phyloP scores from a whole-genome alignment of 2,113 vertebrate species.

The Siniperca knerii region DNA sequence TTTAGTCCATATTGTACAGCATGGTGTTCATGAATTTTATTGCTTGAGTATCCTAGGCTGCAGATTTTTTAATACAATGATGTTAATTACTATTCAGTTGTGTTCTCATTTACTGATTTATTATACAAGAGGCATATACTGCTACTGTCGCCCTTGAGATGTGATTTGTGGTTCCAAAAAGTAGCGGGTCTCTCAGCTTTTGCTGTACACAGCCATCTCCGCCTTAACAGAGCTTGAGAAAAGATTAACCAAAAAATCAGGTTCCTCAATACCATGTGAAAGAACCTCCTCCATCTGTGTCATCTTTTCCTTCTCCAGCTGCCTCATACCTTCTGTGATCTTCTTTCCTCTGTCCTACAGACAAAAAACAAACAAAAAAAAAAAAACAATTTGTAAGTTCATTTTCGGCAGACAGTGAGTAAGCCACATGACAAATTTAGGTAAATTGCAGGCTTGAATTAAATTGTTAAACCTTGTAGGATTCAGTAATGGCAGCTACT shows the following conservation, averaged over 20 bases:
- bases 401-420: not conserved
- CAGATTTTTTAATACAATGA: not conserved
- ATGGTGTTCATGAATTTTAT: not conserved
- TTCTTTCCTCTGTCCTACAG: constrained; percentile 86
- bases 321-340: constrained; percentile 84
- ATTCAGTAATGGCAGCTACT: constrained; percentile 84
- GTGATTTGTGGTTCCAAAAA: not conserved
- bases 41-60: not conserved
- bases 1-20: not conserved
- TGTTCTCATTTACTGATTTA: constrained; percentile 16
- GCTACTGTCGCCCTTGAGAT: not conserved
- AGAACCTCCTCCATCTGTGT: constrained; percentile 88
- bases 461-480: constrained; percentile 79
- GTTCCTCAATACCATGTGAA: constrained; percentile 77
- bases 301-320: constrained; percentile 88
- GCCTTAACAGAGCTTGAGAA: constrained; percentile 85
- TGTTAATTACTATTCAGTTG: not conserved
- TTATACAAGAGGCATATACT: not conserved
- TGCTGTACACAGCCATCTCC: constrained; percentile 87
- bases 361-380: not conserved
- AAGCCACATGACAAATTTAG: not conserved
- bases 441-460: not conserved
- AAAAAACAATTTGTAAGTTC: not conserved
- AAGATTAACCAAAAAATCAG: constrained; percentile 82
- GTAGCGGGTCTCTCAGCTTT: constrained; percentile 42